These are phyloP conservation scores for Stegodyphus dumicola DNA, from an alignment of 1,140 invertebrate genomes.

Conservation along the genomic window DNA sequence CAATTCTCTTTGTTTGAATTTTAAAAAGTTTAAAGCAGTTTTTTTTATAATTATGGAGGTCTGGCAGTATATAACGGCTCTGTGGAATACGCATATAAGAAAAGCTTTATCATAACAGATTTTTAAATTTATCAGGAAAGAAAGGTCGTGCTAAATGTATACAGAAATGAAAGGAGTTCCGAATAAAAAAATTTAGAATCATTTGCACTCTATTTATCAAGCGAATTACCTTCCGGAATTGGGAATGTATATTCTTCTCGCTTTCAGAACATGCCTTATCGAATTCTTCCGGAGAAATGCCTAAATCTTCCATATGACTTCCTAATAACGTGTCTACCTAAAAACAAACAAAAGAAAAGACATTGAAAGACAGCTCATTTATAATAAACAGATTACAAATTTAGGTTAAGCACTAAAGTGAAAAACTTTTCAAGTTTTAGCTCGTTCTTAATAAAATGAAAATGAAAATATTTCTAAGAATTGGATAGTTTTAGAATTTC, in stretches of 20 bases:
- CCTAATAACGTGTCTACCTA: constrained; percentile 84
- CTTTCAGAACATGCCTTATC: constrained; percentile 77
- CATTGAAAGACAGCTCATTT: background rate
- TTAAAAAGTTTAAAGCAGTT: too few relatives aligned
- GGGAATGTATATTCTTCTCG: constrained; percentile 70
- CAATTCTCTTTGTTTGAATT: too few relatives aligned
- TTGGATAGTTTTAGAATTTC: too few relatives aligned
- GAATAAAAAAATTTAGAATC: background rate
- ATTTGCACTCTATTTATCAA: background rate
- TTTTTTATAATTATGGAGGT: too few relatives aligned
- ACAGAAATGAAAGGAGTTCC: background rate
- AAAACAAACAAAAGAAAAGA: background rate
- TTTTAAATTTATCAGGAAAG: constrained; percentile 16
- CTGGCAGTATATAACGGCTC: too few relatives aligned
- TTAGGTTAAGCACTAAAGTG: background rate
- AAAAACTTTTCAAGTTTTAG: too few relatives aligned
- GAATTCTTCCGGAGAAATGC: constrained; percentile 86
- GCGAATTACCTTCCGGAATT: constrained; percentile 75
- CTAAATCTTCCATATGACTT: constrained; percentile 90
- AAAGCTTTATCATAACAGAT: too few relatives aligned
- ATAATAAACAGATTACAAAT: too few relatives aligned
- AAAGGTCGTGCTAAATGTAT: background rate
- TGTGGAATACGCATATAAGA: too few relatives aligned
- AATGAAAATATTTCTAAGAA: too few relatives aligned
- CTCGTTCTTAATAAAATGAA: too few relatives aligned